Conservation (phyloP, 2,113 vertebrate genomes). For the Isurus oxyrinchus region DNA sequence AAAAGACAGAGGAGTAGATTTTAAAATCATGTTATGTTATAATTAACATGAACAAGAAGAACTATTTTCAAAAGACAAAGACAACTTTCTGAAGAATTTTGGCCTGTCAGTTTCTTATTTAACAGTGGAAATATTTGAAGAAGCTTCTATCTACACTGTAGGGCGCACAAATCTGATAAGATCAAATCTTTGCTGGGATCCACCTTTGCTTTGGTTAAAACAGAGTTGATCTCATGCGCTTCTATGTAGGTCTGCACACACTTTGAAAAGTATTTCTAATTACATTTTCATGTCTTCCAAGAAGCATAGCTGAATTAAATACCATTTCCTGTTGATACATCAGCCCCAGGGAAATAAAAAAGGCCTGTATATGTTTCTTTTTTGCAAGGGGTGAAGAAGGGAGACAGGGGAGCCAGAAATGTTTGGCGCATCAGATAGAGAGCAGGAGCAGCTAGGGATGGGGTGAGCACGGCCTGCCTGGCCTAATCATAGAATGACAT, state of each 20-base stretch:
- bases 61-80: neutral
- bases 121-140: neutral
- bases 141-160: conserved; percentile 3
- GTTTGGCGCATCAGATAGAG: neutral
- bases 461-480: neutral
- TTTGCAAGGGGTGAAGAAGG: neutral
- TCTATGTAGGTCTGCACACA: neutral
- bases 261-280: conserved; percentile 17
- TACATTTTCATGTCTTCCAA: conserved; percentile 21
- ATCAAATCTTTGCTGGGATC: conserved; percentile 28
- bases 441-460: neutral
- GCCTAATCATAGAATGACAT: neutral
- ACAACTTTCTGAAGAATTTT: neutral
- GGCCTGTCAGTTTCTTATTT: neutral
- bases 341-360: neutral
- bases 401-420: neutral
- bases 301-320: neutral
- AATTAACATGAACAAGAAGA: neutral
- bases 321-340: neutral
- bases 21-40: neutral
- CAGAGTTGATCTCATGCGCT: neutral
- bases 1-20: neutral
- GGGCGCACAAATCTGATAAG: conserved; percentile 13
- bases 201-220: conserved; percentile 32
- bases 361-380: no score